A percentile compares a stretch with the other conserved stretches of the same genome.
Evolutionary conservation across 2,113 vertebrate species (phyloP).

Genomic region (human (Homo sapiens)): DNA sequence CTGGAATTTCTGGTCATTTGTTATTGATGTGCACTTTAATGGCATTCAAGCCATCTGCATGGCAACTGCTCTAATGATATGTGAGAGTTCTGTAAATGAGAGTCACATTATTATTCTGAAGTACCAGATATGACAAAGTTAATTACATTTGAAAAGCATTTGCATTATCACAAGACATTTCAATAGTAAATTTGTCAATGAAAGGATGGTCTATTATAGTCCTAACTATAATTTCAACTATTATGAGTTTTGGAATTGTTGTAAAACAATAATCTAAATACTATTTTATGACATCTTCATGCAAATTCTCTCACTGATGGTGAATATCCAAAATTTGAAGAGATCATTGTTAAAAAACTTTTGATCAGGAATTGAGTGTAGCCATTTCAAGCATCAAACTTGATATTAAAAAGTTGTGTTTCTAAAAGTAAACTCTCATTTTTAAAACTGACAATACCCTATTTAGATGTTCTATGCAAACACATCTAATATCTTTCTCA

Average conservation of each 20-base stretch:
- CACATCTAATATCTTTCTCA: background rate
- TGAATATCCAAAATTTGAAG: background rate
- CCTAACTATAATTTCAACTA: background rate
- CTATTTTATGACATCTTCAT: background rate
- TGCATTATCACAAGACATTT: background rate
- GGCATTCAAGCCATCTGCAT: background rate
- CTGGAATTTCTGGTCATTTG: background rate
- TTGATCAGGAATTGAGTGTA: background rate
- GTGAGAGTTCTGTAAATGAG: background rate
- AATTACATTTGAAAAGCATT: background rate
- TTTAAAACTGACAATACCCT: background rate
- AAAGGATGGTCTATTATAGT: background rate
- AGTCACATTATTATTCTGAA: background rate
- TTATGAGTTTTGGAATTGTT: background rate
- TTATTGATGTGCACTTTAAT: background rate
- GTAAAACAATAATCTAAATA: conserved; percentile 16
- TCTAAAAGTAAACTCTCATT: conserved; percentile 34
- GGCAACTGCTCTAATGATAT: background rate
- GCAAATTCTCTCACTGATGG: background rate
- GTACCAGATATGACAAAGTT: background rate
- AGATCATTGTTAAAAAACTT: background rate
- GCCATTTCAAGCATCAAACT: background rate
- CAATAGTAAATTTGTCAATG: background rate
- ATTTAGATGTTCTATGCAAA: background rate
- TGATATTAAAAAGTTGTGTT: background rate